phyloP scores from a whole-genome alignment of 2,888 invertebrate genomes.

The Yponomeuta malinellus region DNA sequence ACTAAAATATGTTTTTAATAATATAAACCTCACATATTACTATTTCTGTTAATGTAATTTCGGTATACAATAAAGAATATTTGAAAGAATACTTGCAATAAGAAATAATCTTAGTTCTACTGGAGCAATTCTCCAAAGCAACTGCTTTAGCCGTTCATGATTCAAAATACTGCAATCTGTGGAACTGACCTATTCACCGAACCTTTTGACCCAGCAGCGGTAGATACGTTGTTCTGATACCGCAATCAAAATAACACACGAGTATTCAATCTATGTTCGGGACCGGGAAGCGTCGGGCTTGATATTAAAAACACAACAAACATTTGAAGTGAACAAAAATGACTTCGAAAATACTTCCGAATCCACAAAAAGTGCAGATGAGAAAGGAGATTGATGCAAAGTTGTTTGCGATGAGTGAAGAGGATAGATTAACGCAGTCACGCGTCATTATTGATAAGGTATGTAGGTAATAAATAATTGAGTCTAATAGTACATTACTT shows the following conservation, averaged over 20 bases:
- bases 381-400: conserved; percentile 22
- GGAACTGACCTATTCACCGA: neutral
- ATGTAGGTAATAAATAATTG: conserved; percentile 6
- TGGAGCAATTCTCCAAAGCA: no score
- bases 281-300: neutral
- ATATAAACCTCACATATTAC: no score
- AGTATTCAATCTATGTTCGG: neutral
- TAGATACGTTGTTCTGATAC: neutral
- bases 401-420: conserved; percentile 22
- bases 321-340: conserved; percentile 6
- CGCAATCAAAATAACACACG: neutral
- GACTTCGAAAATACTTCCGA: conserved; percentile 17
- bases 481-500: no score
- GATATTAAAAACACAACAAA: no score
- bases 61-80: no score
- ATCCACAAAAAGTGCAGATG: conserved; percentile 23
- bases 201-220: neutral
- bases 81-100: no score
- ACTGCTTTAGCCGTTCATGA: no score
- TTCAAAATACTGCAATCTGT: no score
- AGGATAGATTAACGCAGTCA: conserved; percentile 24
- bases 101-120: no score
- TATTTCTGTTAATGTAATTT: no score
- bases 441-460: conserved; percentile 24
- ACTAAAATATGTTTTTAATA: no score